Percentiles rank a stretch among this genome's conserved stretches.
Conservation (phyloP, 2,888 invertebrate genomes). For the Andrena dorsata region DNA sequence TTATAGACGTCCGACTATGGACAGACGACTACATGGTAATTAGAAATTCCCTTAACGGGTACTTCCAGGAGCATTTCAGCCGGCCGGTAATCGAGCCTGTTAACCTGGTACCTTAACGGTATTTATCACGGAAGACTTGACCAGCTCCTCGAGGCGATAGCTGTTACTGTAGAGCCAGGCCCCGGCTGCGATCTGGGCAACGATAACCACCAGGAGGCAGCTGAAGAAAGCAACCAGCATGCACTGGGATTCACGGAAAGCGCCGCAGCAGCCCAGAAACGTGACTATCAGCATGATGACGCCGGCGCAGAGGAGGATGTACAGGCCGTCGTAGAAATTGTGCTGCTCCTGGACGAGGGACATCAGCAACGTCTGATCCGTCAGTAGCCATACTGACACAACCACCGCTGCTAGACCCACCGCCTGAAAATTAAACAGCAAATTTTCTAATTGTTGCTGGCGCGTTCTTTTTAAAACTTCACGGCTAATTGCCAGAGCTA, state of each 20-base stretch:
- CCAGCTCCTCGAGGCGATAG: conserved; percentile 88
- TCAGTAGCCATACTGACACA: conserved; percentile 91
- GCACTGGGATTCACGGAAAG: conserved; percentile 91
- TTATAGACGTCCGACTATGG: conserved; percentile 21
- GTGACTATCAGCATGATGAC: conserved; percentile 91
- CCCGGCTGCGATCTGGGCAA: conserved; percentile 91
- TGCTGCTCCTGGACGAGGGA: conserved; percentile 89
- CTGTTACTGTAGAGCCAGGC: conserved; percentile 92
- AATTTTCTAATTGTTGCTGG: too few relatives aligned
- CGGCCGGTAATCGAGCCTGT: conserved; percentile 16
- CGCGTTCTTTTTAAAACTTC: too few relatives aligned
- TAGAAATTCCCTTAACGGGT: conserved; percentile 22
- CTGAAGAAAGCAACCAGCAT: conserved; percentile 93
- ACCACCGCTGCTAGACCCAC: conserved; percentile 90
- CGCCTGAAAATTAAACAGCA: conserved; percentile 86
- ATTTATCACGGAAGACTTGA: conserved; percentile 85
- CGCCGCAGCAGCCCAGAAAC: conserved; percentile 94
- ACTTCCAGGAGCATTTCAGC: neutral
- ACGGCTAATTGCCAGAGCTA: too few relatives aligned
- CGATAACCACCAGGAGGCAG: conserved; percentile 91
- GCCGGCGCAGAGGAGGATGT: conserved; percentile 91
- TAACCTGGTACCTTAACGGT: conserved; percentile 79
- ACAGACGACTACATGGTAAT: conserved; percentile 15
- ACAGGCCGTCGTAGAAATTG: conserved; percentile 89
- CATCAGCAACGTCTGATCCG: conserved; percentile 91